Conservation (phyloP, 2,797 vertebrate species). For the Tapera naevia region DNA sequence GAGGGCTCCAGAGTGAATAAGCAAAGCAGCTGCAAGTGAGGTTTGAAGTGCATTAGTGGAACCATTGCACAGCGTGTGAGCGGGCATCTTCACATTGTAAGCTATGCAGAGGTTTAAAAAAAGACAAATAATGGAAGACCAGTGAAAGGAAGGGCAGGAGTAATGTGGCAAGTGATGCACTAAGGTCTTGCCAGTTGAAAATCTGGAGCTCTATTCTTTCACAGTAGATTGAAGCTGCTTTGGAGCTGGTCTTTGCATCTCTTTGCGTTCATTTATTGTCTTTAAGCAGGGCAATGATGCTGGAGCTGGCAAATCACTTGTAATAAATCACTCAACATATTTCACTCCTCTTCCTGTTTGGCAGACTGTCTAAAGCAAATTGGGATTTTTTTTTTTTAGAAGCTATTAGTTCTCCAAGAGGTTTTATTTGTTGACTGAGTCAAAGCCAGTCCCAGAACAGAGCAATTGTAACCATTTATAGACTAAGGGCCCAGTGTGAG, state of each 20-base stretch:
- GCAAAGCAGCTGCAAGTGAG: constrained; percentile 38
- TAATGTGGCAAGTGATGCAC: not conserved
- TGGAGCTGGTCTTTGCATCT: not conserved
- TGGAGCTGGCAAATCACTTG: constrained; percentile 15
- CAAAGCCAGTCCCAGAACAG: constrained; percentile 12
- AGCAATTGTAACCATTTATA: not conserved
- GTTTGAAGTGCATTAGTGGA: constrained; percentile 27
- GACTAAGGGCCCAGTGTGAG: not conserved
- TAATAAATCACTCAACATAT: constrained; percentile 36
- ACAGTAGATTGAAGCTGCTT: not conserved
- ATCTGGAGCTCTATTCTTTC: not conserved
- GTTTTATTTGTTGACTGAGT: constrained; percentile 40
- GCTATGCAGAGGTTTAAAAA: not conserved
- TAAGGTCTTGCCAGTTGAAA: not conserved
- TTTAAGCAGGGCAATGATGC: not conserved
- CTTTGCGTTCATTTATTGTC: not conserved
- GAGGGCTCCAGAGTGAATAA: not conserved
- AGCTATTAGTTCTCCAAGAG: not conserved
- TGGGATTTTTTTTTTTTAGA: not conserved
- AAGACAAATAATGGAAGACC: not conserved
- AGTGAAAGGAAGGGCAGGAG: not conserved
- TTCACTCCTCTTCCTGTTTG: constrained; percentile 53
- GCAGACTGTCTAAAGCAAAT: constrained; percentile 38
- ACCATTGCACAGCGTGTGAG: not conserved
- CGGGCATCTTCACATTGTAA: accelerated